Base-by-base conservation (phyloP, 1,140 invertebrate genomes). In the Medauroidea extradentata region DNA sequence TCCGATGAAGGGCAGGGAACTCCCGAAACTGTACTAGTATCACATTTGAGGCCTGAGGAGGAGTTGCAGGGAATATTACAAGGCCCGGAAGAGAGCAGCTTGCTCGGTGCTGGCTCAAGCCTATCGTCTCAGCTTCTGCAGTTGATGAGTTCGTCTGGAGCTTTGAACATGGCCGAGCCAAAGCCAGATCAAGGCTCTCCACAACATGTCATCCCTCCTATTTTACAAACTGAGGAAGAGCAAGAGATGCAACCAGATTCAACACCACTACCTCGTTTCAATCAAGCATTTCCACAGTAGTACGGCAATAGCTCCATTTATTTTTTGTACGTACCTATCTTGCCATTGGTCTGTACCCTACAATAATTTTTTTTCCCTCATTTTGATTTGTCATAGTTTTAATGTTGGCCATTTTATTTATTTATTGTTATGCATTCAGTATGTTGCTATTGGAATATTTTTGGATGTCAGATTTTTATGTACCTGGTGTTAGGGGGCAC, bases 261-360 rank as follows among this genome's bases (percentile, higher is more conserved):
- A 3, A 51, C 49, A 19, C 49, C 49, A n/a, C 49, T 51, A 18
- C 49, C 49, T 25, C 49, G 49, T 19, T 51, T 51, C 24, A 51
- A 25, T 29, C 49, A 51, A n/a, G 49, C 49, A 8, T 51, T 51
- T 27, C 49, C 29, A 34, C 29, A 34, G 29, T 34, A 34, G 29
- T 34, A 11, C 29, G 29, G n/a, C n/a, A n/a, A n/a, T n/a, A n/a
- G n/a, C n/a, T n/a, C n/a, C n/a, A n/a, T n/a, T n/a, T n/a, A n/a
- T n/a, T n/a, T n/a, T n/a, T n/a, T n/a, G n/a, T 34, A 4, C 29
- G 29, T 11, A 11, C 11, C 29, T 4, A 34, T 34, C 29, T 34
- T 34, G 29, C 29, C 29, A 34, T 34, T 11, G 29, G 29, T 34
- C 29, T 34, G 29, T 34, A 34, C 29, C 29, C 29, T 34, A 34